Percentiles rank a stretch among this genome's conserved stretches.
Conservation (phyloP, 2,113 vertebrate genomes). For the Anoura caudifer region DNA sequence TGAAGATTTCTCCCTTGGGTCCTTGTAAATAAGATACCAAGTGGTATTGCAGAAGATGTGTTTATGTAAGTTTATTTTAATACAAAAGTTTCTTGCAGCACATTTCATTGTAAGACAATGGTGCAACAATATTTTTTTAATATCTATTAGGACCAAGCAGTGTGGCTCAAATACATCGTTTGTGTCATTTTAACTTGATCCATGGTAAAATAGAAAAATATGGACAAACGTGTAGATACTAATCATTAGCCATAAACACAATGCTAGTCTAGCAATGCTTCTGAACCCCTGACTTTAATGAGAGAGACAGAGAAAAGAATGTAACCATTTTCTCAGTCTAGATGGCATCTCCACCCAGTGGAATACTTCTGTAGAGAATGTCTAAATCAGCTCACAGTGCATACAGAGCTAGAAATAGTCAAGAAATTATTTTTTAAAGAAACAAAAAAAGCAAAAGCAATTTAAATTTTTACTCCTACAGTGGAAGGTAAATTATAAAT, state of each 20-base stretch:
- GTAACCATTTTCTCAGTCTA: not conserved
- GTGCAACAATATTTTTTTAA: not conserved
- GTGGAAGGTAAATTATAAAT: constrained; percentile 55
- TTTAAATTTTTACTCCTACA: constrained; percentile 30
- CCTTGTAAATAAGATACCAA: not conserved
- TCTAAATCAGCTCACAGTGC: not conserved
- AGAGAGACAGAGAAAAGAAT: not conserved
- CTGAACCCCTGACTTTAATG: not conserved
- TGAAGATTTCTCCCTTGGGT: not conserved
- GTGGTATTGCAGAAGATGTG: not conserved
- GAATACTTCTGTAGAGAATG: not conserved
- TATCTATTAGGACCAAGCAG: not conserved
- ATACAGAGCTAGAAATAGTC: not conserved
- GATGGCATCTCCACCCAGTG: not conserved
- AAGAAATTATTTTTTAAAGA: not conserved
- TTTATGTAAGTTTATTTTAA: not conserved
- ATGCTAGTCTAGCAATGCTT: not conserved
- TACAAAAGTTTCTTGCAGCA: not conserved
- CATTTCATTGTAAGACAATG: not conserved
- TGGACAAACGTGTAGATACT: not conserved
- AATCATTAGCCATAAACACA: not conserved
- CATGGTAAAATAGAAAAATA: not conserved
- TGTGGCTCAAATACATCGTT: not conserved
- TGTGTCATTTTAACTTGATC: not conserved
- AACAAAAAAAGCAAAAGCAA: not conserved